These are phyloP conservation scores for Ylistrum balloti DNA, from an alignment of 1,140 invertebrate species.

Conservation along the genomic window DNA sequence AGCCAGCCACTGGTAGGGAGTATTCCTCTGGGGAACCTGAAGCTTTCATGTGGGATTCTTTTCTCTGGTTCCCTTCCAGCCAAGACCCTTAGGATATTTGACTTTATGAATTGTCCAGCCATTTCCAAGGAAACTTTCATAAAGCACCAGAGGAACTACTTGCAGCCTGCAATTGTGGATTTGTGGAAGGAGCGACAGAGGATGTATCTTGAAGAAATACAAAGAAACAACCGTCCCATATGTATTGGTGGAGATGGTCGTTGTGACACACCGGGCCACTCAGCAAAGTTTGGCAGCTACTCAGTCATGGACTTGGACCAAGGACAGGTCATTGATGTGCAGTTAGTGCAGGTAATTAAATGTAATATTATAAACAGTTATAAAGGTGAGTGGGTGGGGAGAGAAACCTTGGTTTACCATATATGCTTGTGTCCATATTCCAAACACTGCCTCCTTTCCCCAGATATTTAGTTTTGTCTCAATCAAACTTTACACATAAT, in stretches of 20 bases:
- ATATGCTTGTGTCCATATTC: no score
- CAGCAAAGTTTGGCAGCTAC: constrained; percentile 63
- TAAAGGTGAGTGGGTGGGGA: no score
- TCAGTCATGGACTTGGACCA: constrained; percentile 54
- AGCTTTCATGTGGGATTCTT: constrained; percentile 1
- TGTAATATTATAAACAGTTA: no score
- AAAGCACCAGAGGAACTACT: constrained; percentile 47
- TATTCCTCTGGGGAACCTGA: constrained; percentile 25
- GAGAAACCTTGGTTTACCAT: no score
- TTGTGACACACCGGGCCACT: constrained; percentile 62
- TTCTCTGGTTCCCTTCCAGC: constrained; percentile 51
- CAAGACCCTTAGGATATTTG: constrained; percentile 50
- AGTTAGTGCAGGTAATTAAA: constrained; percentile 61
- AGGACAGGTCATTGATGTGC: constrained; percentile 53
- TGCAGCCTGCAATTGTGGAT: constrained; percentile 41
- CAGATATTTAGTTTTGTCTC: no score
- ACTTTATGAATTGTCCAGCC: constrained; percentile 40
- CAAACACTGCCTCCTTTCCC: no score
- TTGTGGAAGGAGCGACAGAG: constrained; percentile 47
- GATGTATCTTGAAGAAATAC: not conserved
- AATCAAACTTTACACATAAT: no score
- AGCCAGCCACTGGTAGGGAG: constrained; percentile 48
- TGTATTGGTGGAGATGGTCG: constrained; percentile 60
- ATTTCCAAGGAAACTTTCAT: constrained; percentile 44
- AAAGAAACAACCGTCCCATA: not conserved